These are phyloP conservation scores for Lepisosteus oculatus DNA, from an alignment of 2,113 vertebrate species.

Conservation along the genomic window DNA sequence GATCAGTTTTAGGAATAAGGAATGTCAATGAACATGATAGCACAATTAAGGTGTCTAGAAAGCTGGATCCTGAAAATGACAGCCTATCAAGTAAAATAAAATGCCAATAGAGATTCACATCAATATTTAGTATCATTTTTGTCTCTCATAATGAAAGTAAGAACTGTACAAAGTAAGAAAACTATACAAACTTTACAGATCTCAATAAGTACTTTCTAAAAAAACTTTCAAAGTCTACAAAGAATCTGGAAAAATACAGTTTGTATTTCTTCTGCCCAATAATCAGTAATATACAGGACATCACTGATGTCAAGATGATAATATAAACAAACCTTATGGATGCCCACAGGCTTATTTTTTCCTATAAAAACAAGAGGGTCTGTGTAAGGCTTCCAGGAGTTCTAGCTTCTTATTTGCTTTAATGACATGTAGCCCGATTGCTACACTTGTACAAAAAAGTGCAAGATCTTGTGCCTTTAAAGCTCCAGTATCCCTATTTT, in stretches of 20 bases:
- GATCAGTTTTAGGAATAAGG: neutral
- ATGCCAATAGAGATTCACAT: neutral
- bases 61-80: neutral
- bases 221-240: constrained; percentile 79
- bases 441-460: constrained; percentile 30
- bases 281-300: constrained; percentile 83
- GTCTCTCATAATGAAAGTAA: constrained; percentile 77
- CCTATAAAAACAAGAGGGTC: constrained; percentile 26
- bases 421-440: constrained; percentile 40
- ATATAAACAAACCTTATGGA: constrained; percentile 81
- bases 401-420: constrained; percentile 28
- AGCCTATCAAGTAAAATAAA: neutral
- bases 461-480: constrained; percentile 16
- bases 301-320: constrained; percentile 97
- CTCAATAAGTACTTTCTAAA: constrained; percentile 72
- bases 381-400: constrained; percentile 5
- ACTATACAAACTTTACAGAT: constrained; percentile 91
- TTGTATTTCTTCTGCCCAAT: constrained; percentile 79
- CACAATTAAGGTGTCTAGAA: neutral
- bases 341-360: constrained; percentile 76
- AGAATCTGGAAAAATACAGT: constrained; percentile 92
- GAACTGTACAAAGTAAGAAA: constrained; percentile 91
- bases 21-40: neutral
- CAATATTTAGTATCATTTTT: neutral
- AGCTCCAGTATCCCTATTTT: neutral